A percentile compares a stretch with the other conserved stretches of the same genome.
These are phyloP conservation scores for Neostethus bicornis DNA, from an alignment of 2,797 vertebrate species.

Conservation along the genomic window DNA sequence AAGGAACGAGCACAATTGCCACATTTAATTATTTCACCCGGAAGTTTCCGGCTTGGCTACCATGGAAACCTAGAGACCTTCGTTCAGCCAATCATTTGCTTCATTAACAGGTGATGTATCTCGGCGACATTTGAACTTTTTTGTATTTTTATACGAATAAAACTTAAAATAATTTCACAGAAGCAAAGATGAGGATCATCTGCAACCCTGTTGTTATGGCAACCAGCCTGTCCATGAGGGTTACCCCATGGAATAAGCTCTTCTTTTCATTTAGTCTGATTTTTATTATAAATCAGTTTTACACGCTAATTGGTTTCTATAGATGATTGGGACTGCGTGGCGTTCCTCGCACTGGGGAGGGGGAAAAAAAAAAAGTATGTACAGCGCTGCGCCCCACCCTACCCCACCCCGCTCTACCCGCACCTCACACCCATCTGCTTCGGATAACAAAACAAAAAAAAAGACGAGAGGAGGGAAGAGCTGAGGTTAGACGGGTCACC, in stretches of 20 bases:
- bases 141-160: slow-evolving; percentile 38
- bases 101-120: neutral
- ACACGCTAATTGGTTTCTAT: slow-evolving; percentile 31
- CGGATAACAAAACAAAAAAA: slow-evolving; percentile 1
- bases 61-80: neutral
- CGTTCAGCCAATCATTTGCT: slow-evolving; percentile 1
- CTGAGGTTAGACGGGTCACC: slow-evolving; percentile 69
- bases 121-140: slow-evolving; percentile 23
- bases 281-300: slow-evolving; percentile 42
- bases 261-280: slow-evolving; percentile 20
- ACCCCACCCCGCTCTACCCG: slow-evolving; percentile 34
- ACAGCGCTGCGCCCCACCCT: slow-evolving; percentile 69
- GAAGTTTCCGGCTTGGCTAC: neutral
- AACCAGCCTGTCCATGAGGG: slow-evolving; percentile 5
- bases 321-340: slow-evolving; percentile 35
- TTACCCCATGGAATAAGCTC: slow-evolving; percentile 61
- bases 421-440: slow-evolving; percentile 41
- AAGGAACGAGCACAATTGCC: slow-evolving; percentile 45
- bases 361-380: slow-evolving; percentile 82
- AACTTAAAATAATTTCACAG: slow-evolving; percentile 42
- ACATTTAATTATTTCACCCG: slow-evolving; percentile 28
- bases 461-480: slow-evolving; percentile 52
- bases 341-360: slow-evolving; percentile 65
- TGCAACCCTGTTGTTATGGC: slow-evolving; percentile 14
- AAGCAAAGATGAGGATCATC: slow-evolving; percentile 43